Evolutionary conservation across 2,113 vertebrate species (phyloP), one percentile per base, ranked within the genome.

Genomic region (Hipposideros armiger): DNA sequence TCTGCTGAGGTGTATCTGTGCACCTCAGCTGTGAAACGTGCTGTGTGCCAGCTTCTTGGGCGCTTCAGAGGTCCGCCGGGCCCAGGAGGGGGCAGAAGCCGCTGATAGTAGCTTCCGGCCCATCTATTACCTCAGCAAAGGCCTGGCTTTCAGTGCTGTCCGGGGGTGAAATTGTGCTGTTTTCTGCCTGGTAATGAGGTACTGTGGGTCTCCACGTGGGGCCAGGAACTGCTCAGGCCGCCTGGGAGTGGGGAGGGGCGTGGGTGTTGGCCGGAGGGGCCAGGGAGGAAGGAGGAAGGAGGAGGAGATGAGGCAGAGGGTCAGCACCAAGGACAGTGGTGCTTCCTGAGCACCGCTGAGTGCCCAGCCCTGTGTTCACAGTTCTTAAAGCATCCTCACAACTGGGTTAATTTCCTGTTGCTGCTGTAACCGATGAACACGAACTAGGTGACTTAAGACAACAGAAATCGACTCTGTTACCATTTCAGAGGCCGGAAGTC

Each of bases 161-260:
- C 98, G 98, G 97, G 98, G 98, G 98, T 98, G 98, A 98, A 99
- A 98, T 98, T 98, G 98, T 72, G 95, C 98, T 97, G 95, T 97
- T 97, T 98, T 98, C 98, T 90, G 96, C 96, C 98, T 91, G 97
- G 98, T 98, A 98, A 99, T 97, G 98, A 98, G 98, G 98, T 97
- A 98, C 98, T 90, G 97, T 40, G 17, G 95, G 87, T 92, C 96
- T 91, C 40, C 9, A 73, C 47, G 2, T 0, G 78, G 92, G 84
- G n/a, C 73, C 94, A 52, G 56, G 80, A 45, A 32, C 54, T 2
- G n/a, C 80, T 80, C 90, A 17, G 76, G 76, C n/a, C 24, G 19
- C 70, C 58, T 17, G 2, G 36, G 24, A 36, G 56, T 19, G 78
- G 40, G 78, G 7, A 36, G 2, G 36, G 36, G n/a, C 7, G 19